Evolutionary conservation across 2,888 invertebrate genomes (phyloP), one percentile per base, ranked within the genome.

Genomic region (Leuctra nigra): DNA sequence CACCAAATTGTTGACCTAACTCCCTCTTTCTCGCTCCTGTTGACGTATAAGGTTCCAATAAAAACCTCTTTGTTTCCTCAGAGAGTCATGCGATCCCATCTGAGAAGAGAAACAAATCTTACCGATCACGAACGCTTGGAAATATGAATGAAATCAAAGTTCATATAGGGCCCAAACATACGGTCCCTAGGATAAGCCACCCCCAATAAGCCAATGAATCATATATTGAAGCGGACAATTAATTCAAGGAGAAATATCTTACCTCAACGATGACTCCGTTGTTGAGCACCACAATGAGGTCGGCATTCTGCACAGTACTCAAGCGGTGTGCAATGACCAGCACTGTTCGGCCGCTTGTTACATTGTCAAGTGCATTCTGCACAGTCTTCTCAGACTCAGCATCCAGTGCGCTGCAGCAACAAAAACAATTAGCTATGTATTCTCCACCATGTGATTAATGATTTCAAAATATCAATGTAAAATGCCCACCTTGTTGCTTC

Each of bases 401-500:
- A 76, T 96, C 96, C 62, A 96, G 72, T 1, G 96, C 95, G 76
- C 94, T 94, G 69, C 2, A 70, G 72, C 61, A 38, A 53, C 35
- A 4, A 2, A 1, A 52, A 52, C 13, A 35, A 52, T 13, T 13
- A 14, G 20, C 41, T 4, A 46, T 4, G 4, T 4, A 18, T 46
- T 38, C 9, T 11, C 9, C 14, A 14, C 3, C n/a, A n/a, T n/a
- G n/a, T n/a, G n/a, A n/a, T n/a, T n/a, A n/a, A n/a, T n/a, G n/a
- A n/a, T n/a, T n/a, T n/a, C n/a, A n/a, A n/a, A n/a, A n/a, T n/a
- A n/a, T n/a, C n/a, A n/a, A n/a, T n/a, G n/a, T n/a, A n/a, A n/a
- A n/a, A n/a, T n/a, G n/a, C n/a, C n/a, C 68, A 89, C 91, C 91
- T 91, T 1, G 97, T 97, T 13, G 97, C 96, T 75, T 97, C 97